These are phyloP conservation scores for Aleiodes testaceus DNA, from an alignment of 2,888 invertebrate genomes.

Conservation along the genomic window DNA sequence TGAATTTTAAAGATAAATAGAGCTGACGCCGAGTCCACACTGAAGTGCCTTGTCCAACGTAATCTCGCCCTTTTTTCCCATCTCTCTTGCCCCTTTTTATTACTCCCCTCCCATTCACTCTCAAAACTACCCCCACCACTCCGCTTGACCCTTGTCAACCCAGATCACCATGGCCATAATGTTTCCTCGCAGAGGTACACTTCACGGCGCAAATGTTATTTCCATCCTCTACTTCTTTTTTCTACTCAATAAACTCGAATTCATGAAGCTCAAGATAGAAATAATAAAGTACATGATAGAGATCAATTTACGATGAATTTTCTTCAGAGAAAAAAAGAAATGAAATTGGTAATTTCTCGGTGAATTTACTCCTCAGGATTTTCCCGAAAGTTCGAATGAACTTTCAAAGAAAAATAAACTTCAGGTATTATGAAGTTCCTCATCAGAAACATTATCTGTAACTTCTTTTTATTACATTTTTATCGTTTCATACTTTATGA, in stretches of 20 bases:
- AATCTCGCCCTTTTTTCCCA: conserved; percentile 6
- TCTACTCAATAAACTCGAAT: not conserved
- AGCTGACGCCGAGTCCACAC: conserved; percentile 20
- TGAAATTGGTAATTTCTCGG: conserved; percentile 3
- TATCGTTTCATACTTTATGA: too few relatives aligned
- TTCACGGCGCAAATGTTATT: conserved; percentile 6
- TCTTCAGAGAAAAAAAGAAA: not conserved
- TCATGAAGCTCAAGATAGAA: not conserved
- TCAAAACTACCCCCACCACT: not conserved
- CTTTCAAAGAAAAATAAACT: not conserved
- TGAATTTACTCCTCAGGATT: conserved; percentile 7
- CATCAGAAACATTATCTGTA: too few relatives aligned
- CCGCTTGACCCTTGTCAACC: conserved; percentile 24
- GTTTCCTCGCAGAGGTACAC: conserved; percentile 20
- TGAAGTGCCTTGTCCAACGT: conserved; percentile 29
- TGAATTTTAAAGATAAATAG: not conserved
- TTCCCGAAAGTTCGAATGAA: not conserved
- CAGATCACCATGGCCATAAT: conserved; percentile 17
- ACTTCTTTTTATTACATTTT: too few relatives aligned
- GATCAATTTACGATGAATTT: conserved; percentile 14
- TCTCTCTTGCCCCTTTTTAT: not conserved
- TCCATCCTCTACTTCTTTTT: not conserved
- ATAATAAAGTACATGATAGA: conserved; percentile 1
- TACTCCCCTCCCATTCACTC: not conserved
- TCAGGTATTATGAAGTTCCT: too few relatives aligned